Evolutionary conservation across 2,113 vertebrate genomes (phyloP).

Genomic region (Scartelaos histophorus): DNA sequence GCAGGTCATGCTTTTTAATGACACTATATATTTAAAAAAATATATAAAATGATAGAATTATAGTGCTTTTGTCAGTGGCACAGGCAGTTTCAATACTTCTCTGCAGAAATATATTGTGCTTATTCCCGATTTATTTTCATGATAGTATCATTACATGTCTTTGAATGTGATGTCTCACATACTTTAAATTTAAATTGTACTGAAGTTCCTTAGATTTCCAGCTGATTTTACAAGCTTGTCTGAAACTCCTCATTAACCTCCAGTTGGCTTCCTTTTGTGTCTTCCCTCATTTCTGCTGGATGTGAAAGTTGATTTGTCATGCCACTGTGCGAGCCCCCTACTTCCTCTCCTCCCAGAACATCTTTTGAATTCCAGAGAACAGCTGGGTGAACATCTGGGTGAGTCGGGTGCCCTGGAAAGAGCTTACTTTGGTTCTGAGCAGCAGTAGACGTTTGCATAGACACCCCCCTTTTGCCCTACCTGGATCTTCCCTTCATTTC

Average conservation of each 20-base stretch:
- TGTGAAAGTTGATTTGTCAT: conserved; percentile 23
- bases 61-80: no score
- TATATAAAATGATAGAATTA: no score
- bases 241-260: conserved; percentile 10
- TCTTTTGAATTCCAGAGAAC: conserved; percentile 53
- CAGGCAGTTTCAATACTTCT: no score
- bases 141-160: background rate
- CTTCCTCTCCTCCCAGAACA: conserved; percentile 28
- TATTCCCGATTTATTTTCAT: background rate
- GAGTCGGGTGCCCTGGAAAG: conserved; percentile 35
- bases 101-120: no score
- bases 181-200: background rate
- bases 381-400: conserved; percentile 68
- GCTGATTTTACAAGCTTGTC: background rate
- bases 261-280: conserved; percentile 5
- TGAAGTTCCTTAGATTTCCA: background rate
- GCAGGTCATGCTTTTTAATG: no score
- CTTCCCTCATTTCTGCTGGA: conserved; percentile 5
- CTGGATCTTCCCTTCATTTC: conserved; percentile 12
- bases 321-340: background rate
- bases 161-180: no score
- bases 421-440: conserved; percentile 16
- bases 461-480: conserved; percentile 1
- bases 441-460: conserved; percentile 25
- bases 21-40: no score